A percentile compares a stretch with the other conserved stretches of the same genome.
Conservation (phyloP, 1,140 invertebrate genomes). For the Drosophila nebulosa region DNA sequence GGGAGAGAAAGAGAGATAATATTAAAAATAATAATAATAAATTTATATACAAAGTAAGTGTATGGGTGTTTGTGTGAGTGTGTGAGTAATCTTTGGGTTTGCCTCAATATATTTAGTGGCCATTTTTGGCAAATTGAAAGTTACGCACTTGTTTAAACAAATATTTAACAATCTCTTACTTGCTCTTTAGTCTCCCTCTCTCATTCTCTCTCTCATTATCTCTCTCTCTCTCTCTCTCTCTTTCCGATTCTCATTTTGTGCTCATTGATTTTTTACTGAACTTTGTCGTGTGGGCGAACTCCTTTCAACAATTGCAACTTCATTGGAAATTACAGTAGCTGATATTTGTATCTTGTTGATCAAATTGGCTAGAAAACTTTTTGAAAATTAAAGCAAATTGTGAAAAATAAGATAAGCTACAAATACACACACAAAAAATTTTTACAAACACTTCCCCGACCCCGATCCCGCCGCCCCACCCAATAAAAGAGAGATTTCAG, state of each 20-base stretch:
- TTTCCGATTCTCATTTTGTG: too few species aligned
- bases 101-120: conserved; percentile 29
- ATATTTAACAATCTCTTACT: not conserved
- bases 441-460: too few species aligned
- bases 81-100: not conserved
- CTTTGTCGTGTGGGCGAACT: not conserved
- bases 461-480: too few species aligned
- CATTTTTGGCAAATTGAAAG: conserved; percentile 71
- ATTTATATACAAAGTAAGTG: conserved; percentile 35
- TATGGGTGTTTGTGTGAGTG: conserved; percentile 15
- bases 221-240: not conserved
- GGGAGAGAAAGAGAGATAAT: not conserved
- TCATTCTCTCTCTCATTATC: not conserved
- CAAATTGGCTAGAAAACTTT: not conserved
- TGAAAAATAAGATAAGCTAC: conserved; percentile 14
- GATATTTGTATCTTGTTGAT: not conserved
- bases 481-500: too few species aligned
- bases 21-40: conserved; percentile 50
- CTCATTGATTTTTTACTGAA: not conserved
- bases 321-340: not conserved
- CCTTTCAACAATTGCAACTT: conserved; percentile 1
- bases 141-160: conserved; percentile 58
- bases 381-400: conserved; percentile 22
- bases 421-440: not conserved
- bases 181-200: not conserved